These are phyloP conservation scores for Luehdorfia chinensis DNA, from an alignment of 1,140 invertebrate genomes.

Conservation along the genomic window DNA sequence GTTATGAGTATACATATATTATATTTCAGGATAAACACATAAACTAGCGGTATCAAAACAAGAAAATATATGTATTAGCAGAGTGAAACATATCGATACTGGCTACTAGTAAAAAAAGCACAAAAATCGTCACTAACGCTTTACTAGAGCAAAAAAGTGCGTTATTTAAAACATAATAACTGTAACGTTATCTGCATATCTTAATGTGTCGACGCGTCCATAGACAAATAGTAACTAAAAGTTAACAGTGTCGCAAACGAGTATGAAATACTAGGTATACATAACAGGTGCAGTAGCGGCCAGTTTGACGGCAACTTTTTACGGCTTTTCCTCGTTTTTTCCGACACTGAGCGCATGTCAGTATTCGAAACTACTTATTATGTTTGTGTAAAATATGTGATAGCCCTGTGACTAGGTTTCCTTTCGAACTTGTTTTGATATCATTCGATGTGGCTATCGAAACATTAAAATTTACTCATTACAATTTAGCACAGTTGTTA, in stretches of 20 bases:
- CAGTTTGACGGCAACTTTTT: conserved; percentile 6
- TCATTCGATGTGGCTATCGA: too few relatives aligned
- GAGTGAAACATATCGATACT: too few relatives aligned
- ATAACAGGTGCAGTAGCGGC: conserved; percentile 10
- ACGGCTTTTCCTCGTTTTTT: conserved; percentile 1
- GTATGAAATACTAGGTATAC: conserved; percentile 2
- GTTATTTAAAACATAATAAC: neutral
- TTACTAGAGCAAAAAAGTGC: conserved; percentile 1
- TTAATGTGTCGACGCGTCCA: neutral
- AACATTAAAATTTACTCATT: too few relatives aligned
- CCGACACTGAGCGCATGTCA: neutral
- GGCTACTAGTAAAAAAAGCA: too few relatives aligned
- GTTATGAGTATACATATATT: too few relatives aligned
- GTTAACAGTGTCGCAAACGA: neutral
- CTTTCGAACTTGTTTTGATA: too few relatives aligned
- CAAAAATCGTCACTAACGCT: neutral
- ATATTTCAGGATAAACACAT: too few relatives aligned
- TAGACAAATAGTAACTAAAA: neutral
- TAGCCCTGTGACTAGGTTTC: too few relatives aligned
- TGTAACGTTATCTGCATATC: neutral
- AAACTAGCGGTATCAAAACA: too few relatives aligned
- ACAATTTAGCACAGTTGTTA: neutral
- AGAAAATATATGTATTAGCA: too few relatives aligned
- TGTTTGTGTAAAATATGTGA: too few relatives aligned
- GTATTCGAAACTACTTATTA: neutral